Evolutionary conservation across 2,888 invertebrate genomes (phyloP).

Genomic region (Ecliptopera silaceata): DNA sequence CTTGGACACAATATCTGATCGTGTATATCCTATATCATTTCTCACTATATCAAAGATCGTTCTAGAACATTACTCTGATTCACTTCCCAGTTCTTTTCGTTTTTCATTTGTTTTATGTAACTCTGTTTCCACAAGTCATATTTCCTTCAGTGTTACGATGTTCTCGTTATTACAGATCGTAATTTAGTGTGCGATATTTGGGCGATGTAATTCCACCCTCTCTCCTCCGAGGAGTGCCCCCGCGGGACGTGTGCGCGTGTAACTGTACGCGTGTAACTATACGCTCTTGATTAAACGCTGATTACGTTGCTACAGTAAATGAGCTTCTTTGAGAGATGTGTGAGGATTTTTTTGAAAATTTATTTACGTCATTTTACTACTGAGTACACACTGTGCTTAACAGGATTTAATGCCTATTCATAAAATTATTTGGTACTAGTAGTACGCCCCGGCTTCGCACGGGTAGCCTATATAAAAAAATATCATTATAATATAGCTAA

Average conservation of each 20-base stretch:
- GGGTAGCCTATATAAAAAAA: no score
- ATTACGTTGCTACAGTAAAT: constrained; percentile 17
- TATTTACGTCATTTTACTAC: no score
- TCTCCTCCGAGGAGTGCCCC: constrained; percentile 14
- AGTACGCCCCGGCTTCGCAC: no score
- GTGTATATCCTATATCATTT: no score
- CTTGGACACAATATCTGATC: no score
- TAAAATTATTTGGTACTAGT: no score
- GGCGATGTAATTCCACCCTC: constrained; percentile 20
- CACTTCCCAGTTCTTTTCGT: neutral
- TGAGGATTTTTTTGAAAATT: no score
- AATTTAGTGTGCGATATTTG: constrained; percentile 11
- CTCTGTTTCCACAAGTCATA: neutral
- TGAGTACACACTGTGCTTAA: no score
- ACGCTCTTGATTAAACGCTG: constrained; percentile 25
- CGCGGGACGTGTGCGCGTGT: constrained; percentile 15
- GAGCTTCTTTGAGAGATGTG: neutral
- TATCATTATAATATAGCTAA: no score
- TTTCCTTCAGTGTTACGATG: neutral
- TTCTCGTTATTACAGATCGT: constrained; percentile 3
- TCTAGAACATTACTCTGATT: no score
- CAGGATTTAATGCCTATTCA: no score
- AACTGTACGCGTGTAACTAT: constrained; percentile 8
- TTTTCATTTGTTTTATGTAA: neutral
- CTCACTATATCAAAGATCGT: no score